A percentile compares a stretch with the other conserved stretches of the same genome.
Conservation (phyloP, 1,140 invertebrate genomes). For the Drosophila hydei region DNA sequence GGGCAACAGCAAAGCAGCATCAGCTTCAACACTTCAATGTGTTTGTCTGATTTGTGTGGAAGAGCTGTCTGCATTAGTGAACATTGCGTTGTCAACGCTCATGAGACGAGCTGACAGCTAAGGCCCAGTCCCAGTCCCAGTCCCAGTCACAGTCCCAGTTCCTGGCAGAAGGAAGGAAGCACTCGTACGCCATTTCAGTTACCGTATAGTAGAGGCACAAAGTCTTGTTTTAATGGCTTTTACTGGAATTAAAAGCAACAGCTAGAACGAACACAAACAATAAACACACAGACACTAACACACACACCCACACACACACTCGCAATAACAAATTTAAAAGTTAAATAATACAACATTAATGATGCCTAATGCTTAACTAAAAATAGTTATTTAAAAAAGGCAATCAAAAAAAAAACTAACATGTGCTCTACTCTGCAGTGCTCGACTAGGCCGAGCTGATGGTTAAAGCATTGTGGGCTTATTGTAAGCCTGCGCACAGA, state of each 20-base stretch:
- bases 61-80: slow-evolving; percentile 62
- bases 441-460: no score
- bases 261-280: slow-evolving; percentile 11
- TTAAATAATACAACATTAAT: slow-evolving; percentile 31
- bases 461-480: no score
- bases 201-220: no score
- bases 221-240: slow-evolving; percentile 58
- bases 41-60: slow-evolving; percentile 20
- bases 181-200: no score
- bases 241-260: slow-evolving; percentile 59
- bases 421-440: no score
- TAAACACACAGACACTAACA: not conserved
- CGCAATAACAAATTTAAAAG: not conserved
- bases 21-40: slow-evolving; percentile 39
- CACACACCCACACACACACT: no score
- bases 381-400: no score
- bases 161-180: no score
- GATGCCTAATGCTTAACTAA: slow-evolving; percentile 25
- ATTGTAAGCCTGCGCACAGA: no score
- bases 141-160: no score
- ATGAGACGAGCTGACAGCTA: slow-evolving; percentile 30
- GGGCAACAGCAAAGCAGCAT: no score
- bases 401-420: no score
- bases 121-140: slow-evolving; percentile 1
- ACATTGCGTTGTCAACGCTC: slow-evolving; percentile 74